phyloP scores from a whole-genome alignment of 2,113 vertebrate species.

The Collichthys lucidus region DNA sequence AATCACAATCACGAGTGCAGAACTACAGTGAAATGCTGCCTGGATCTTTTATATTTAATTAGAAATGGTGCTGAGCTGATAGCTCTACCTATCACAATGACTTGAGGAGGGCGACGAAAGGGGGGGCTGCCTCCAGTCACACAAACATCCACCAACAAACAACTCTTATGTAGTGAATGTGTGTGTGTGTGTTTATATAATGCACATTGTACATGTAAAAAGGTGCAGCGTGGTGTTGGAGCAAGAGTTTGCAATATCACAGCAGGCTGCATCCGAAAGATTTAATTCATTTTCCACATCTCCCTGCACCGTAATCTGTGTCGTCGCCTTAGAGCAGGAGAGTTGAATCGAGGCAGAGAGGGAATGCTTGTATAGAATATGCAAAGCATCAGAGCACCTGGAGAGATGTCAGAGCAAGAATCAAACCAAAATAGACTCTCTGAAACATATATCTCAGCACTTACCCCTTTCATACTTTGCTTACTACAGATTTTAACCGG shows the following conservation, averaged over 20 bases:
- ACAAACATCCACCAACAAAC: constrained; percentile 43
- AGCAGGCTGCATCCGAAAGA: constrained; percentile 61
- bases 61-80: constrained; percentile 40
- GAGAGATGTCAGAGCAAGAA: constrained; percentile 30
- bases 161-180: background rate
- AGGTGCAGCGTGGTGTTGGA: constrained; percentile 28
- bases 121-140: background rate
- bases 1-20: constrained; percentile 41
- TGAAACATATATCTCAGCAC: constrained; percentile 6
- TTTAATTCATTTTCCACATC: constrained; percentile 64
- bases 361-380: constrained; percentile 34
- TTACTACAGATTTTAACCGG: background rate
- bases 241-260: constrained; percentile 63
- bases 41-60: constrained; percentile 61
- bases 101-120: constrained; percentile 4
- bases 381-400: constrained; percentile 21
- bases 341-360: constrained; percentile 31
- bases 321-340: constrained; percentile 17
- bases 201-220: constrained; percentile 43
- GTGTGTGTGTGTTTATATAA: constrained; percentile 13
- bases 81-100: constrained; percentile 26
- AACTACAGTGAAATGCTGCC: constrained; percentile 32
- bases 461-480: background rate
- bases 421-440: constrained; percentile 36
- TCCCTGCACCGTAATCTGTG: constrained; percentile 59